Evolutionary conservation across 2,888 invertebrate species (phyloP).

Genomic region (Mesorhabditis sp.): DNA sequence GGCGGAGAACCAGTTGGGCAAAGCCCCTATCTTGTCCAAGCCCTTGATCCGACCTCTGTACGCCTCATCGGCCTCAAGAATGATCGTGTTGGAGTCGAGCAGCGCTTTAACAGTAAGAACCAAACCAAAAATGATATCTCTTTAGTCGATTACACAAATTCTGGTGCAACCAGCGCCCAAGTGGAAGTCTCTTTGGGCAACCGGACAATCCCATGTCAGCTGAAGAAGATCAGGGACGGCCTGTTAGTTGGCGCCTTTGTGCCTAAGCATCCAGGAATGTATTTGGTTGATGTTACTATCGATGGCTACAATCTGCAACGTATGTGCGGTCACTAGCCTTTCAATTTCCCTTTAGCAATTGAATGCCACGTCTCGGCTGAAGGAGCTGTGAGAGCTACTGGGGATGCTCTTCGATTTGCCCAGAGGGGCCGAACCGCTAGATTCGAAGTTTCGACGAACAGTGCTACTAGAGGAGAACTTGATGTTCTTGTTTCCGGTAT

Average conservation of each 20-base stretch:
- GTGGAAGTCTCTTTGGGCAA: constrained; percentile 73
- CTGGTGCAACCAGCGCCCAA: constrained; percentile 78
- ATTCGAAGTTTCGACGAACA: constrained; percentile 56
- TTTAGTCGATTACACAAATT: constrained; percentile 73
- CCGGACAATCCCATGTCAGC: constrained; percentile 31
- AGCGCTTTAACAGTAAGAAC: constrained; percentile 59
- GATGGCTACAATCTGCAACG: constrained; percentile 74
- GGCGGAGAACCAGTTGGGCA: constrained; percentile 61
- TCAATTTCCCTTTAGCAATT: constrained; percentile 37
- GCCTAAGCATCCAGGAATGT: constrained; percentile 80
- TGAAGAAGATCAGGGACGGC: constrained; percentile 52
- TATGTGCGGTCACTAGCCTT: constrained; percentile 20
- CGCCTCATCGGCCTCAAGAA: constrained; percentile 60
- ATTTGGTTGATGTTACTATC: constrained; percentile 79
- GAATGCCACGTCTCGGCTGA: constrained; percentile 48
- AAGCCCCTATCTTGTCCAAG: constrained; percentile 71
- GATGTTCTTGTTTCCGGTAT: constrained; percentile 57
- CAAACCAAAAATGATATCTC: constrained; percentile 5
- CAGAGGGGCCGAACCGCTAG: constrained; percentile 49
- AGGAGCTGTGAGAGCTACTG: constrained; percentile 49
- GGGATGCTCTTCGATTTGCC: constrained; percentile 53
- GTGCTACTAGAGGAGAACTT: constrained; percentile 51
- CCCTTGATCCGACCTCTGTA: constrained; percentile 65
- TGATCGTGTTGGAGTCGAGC: constrained; percentile 61
- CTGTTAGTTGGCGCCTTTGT: constrained; percentile 65